phyloP scores from a whole-genome alignment of 2,113 vertebrate species.

The Pteronura brasiliensis region DNA sequence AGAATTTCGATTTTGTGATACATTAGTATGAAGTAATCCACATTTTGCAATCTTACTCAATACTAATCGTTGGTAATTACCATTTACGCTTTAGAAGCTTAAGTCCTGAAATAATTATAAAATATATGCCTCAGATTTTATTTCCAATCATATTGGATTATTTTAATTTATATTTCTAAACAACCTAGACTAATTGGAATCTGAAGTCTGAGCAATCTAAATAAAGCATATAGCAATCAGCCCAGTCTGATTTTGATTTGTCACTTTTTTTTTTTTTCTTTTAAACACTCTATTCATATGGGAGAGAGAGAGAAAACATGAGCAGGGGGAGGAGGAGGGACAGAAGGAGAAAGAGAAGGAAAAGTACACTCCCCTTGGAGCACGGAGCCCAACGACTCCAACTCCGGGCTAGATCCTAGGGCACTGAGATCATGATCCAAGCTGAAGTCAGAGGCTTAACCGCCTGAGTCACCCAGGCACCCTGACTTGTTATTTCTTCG shows the following conservation, averaged over 20 bases:
- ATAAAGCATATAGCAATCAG: not conserved
- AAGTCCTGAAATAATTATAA: constrained; percentile 15
- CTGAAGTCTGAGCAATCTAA: not conserved
- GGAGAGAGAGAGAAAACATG: not conserved
- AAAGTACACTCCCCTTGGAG: not conserved
- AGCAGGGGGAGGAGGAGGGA: not conserved
- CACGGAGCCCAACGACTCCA: not conserved
- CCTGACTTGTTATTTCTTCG: not conserved
- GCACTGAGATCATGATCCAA: not conserved
- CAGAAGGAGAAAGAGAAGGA: not conserved
- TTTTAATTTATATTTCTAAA: constrained; percentile 35
- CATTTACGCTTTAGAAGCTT: constrained; percentile 10
- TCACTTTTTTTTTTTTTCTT: not conserved
- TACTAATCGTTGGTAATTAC: not conserved
- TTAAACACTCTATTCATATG: not conserved
- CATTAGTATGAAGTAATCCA: not conserved
- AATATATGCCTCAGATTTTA: not conserved
- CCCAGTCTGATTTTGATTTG: not conserved
- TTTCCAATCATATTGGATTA: not conserved
- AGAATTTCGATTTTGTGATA: constrained; percentile 8
- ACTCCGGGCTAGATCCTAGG: not conserved
- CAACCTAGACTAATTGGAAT: not conserved
- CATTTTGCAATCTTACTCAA: not conserved
- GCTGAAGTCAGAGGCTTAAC: not conserved
- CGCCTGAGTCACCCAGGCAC: not conserved